Evolutionary conservation across 2,797 vertebrate species (phyloP), one percentile per base, ranked within the genome.

Genomic region (Crax fasciolata): DNA sequence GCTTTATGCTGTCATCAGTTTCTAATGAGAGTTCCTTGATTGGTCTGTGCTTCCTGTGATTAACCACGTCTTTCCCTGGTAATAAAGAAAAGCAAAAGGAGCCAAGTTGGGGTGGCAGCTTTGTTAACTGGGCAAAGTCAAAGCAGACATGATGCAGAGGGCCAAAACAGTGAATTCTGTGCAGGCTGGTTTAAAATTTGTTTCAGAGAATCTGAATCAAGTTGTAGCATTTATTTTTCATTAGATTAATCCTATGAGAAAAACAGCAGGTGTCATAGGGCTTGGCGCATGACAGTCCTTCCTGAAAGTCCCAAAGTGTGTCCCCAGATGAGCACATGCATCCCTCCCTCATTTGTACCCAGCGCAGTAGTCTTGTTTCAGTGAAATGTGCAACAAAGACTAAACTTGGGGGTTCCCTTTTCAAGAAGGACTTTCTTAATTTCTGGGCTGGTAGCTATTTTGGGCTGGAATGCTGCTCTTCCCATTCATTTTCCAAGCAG

Each of bases 281-380:
- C 32, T 38, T 44, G 35, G 19, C 27, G 13, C 23, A 30, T 15
- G 11, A 7, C 12, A 61, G 19, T 5, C 2, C 6, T 80, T 28
- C 19, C 58, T 0, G 0, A n/a, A 52, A 48, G 15, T 4, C 12
- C 39, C 65, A 38, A 35, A 62, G 24, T 0, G 0, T 16, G 20
- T 72, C 20, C n/a, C 11, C 20, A 38, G 10, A 12, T 17, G 15
- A 90, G 12, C 0, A 0, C 23, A 58, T 24, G 27, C 32, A 24
- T 39, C 67, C 25, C 19, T 39, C 67, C 25, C 19, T 49, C 10
- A 4, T 43, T 46, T 28, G 8, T 28, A 24, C 30, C 13, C 27
- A 21, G 27, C 7, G 30, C 54, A 75, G 18, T 3, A 8, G 2
- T 6, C 17, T 58, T 19, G 10, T 58, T 87, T 54, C 59, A 61